Base-by-base conservation (phyloP, 2,113 vertebrate species). In the Microcebus tavaratra region DNA sequence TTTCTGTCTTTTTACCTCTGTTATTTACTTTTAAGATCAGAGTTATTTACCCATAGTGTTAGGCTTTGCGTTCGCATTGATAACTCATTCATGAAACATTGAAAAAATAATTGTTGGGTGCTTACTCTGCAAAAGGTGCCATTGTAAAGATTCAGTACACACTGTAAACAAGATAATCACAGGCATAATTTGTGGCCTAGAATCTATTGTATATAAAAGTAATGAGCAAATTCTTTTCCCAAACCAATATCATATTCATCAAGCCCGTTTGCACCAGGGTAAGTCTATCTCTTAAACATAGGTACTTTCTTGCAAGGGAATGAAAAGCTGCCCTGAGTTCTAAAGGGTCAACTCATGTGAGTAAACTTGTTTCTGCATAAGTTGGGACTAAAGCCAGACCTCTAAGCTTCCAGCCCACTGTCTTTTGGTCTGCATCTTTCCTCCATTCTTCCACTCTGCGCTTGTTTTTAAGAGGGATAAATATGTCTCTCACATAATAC, bases 131-230 rank as follows among this genome's bases (percentile, higher is more conserved):
- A 36, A 80, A 63, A 68, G 29, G 15, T 76, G 10, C 57, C 63
- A 5, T 75, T 78, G 18, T 86, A 85, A 75, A 89, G 36, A 57
- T 12, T 67, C n/a, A 96, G 53, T 29, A 48, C 5, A 23, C 27
- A 59, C 12, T 84, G 48, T 95, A 50, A 88, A 72, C 10, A 68
- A 57, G 34, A 23, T 11, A 63, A 14, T 81, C 61, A 67, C 63
- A 92, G 48, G n/a, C 6, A 75, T 67, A 42, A 12, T 5, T 48
- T 82, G 39, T 79, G 73, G 5, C 29, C 29, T 34, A 65, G 17
- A 81, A 67, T 85, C 18, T 96, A 39, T 34, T 91, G 8, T 73
- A 50, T 36, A 80, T 31, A 92, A 95, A 95, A 90, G 83, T 48
- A 59, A 39, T 63, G 21, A 95, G 6, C 36, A 93, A 81, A 55